Evolutionary conservation across 2,113 vertebrate species (phyloP).

Genomic region (Epinephelus fuscoguttatus): DNA sequence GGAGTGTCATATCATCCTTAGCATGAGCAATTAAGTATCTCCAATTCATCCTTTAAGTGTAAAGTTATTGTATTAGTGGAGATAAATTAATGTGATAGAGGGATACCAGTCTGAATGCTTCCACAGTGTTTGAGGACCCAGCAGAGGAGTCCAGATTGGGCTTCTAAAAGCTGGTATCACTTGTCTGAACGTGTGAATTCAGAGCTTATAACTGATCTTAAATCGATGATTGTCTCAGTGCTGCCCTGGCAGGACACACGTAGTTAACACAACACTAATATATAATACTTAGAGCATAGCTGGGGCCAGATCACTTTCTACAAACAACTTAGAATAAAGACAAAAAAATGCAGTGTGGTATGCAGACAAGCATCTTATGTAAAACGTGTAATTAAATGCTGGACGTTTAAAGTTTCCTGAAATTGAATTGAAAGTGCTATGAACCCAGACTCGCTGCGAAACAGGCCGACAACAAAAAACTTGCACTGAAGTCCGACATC

Average conservation of each 20-base stretch:
- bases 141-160: not conserved
- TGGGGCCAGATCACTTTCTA: not conserved
- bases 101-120: not conserved
- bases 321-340: not conserved
- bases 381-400: slow-evolving; percentile 22
- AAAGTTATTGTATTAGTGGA: slow-evolving; percentile 25
- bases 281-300: slow-evolving; percentile 3
- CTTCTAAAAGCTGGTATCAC: not conserved
- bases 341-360: slow-evolving; percentile 4
- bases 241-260: slow-evolving; percentile 7
- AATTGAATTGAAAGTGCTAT: slow-evolving; percentile 21
- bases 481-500: slow-evolving; percentile 18
- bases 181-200: slow-evolving; percentile 6
- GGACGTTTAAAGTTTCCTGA: slow-evolving; percentile 39
- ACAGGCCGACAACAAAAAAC: slow-evolving; percentile 7
- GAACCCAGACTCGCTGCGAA: not conserved
- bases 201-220: slow-evolving; percentile 4
- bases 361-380: not conserved
- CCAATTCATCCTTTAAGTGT: not conserved
- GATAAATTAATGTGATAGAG: not conserved
- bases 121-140: not conserved
- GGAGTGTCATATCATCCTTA: slow-evolving; percentile 7
- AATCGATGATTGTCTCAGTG: slow-evolving; percentile 65
- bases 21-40: not conserved
- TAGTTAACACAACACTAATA: not conserved